These are phyloP conservation scores for Neodontobutis hainanensis DNA, from an alignment of 2,113 vertebrate species.

Conservation along the genomic window DNA sequence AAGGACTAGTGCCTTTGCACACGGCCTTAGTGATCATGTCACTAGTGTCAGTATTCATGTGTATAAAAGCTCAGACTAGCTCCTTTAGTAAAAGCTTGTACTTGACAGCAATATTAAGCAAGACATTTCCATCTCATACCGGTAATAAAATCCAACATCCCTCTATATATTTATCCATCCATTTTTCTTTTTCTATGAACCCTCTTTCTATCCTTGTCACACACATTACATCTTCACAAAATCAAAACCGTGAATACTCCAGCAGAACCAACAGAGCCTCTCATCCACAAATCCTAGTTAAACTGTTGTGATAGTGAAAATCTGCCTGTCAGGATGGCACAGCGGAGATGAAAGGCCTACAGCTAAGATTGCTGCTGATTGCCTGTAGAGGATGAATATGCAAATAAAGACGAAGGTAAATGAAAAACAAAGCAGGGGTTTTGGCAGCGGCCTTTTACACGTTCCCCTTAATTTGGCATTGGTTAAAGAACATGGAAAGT, in stretches of 20 bases:
- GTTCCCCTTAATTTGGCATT: slow-evolving; percentile 68
- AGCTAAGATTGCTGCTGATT: slow-evolving; percentile 71
- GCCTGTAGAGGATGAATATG: slow-evolving; percentile 70
- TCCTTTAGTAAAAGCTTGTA: slow-evolving; percentile 30
- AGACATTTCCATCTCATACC: slow-evolving; percentile 35
- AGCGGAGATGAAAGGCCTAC: slow-evolving; percentile 56
- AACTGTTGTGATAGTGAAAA: slow-evolving; percentile 62
- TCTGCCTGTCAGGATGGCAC: slow-evolving; percentile 62
- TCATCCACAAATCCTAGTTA: slow-evolving; percentile 57
- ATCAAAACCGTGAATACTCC: slow-evolving; percentile 44
- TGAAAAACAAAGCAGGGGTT: slow-evolving; percentile 71
- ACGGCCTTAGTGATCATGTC: slow-evolving; percentile 16
- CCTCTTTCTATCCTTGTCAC: slow-evolving; percentile 37
- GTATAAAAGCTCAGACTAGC: slow-evolving; percentile 32
- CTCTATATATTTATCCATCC: slow-evolving; percentile 32
- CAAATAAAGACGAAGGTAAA: slow-evolving; percentile 75
- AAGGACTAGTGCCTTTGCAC: slow-evolving; percentile 37
- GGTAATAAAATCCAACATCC: slow-evolving; percentile 31
- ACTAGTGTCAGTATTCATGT: slow-evolving; percentile 41
- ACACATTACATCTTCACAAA: slow-evolving; percentile 42
- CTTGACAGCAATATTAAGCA: slow-evolving; percentile 26
- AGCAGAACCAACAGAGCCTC: slow-evolving; percentile 35
- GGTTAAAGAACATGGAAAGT: slow-evolving; percentile 60
- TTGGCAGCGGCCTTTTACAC: slow-evolving; percentile 63
- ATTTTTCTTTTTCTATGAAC: slow-evolving; percentile 32